phyloP scores from a whole-genome alignment of 1,140 invertebrate genomes.

The Belonocnema kinseyi region DNA sequence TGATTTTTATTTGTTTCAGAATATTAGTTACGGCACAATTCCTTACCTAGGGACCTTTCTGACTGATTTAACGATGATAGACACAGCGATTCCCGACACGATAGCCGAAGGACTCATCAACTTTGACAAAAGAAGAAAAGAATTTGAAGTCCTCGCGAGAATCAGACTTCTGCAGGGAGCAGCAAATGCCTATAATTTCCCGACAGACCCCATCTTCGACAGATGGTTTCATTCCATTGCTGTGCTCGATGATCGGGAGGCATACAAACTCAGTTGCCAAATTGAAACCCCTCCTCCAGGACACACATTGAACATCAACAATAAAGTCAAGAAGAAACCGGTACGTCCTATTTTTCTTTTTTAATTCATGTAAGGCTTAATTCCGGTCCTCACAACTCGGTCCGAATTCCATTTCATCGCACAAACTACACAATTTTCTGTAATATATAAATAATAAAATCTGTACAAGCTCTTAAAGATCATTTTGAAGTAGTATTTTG shows the following conservation, averaged over 20 bases:
- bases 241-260: conserved; percentile 92
- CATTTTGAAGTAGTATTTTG: too few species aligned
- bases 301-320: conserved; percentile 67
- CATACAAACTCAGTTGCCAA: conserved; percentile 92
- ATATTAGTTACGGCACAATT: conserved; percentile 95
- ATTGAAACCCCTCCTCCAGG: conserved; percentile 85
- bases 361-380: too few species aligned
- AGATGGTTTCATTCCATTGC: conserved; percentile 94
- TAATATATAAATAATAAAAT: too few species aligned
- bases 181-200: conserved; percentile 96
- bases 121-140: conserved; percentile 98
- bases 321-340: conserved; percentile 69
- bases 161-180: conserved; percentile 97
- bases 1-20: conserved; percentile 63
- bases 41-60: conserved; percentile 99
- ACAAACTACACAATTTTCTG: too few species aligned
- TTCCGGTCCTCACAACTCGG: too few species aligned
- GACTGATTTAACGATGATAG: conserved; percentile 99
- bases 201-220: conserved; percentile 89
- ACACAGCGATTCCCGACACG: conserved; percentile 95
- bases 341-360: conserved; percentile 49
- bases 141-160: conserved; percentile 98
- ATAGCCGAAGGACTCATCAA: conserved; percentile 93
- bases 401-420: too few species aligned
- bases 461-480: too few species aligned